These are phyloP conservation scores for Epizoanthus rinbou DNA, from an alignment of 92 coral and sea anemone species.

Conservation along the genomic window DNA sequence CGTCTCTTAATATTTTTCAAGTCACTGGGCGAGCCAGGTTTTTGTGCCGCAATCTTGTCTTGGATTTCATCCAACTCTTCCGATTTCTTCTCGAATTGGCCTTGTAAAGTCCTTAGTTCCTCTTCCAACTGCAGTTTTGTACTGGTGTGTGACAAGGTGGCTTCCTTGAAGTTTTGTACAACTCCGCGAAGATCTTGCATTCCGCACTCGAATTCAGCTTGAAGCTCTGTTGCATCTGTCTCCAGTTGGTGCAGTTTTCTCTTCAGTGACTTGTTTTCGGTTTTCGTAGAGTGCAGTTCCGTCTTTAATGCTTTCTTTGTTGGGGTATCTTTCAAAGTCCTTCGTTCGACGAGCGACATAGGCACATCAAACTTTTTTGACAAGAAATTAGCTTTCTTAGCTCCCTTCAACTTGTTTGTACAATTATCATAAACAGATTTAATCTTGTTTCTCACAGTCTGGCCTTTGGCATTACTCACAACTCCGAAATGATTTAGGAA, in stretches of 20 bases:
- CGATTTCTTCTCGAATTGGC: constrained; percentile 10
- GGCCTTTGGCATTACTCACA: not conserved
- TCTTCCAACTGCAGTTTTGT: not conserved
- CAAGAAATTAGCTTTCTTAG: constrained; percentile 15
- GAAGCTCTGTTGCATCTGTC: not conserved
- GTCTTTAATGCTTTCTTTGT: constrained; percentile 20
- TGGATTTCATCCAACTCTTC: constrained; percentile 10
- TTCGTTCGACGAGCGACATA: constrained; percentile 15
- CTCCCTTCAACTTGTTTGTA: not conserved
- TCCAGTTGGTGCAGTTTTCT: constrained; percentile 19
- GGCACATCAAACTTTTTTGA: constrained; percentile 23
- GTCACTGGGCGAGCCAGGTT: not conserved
- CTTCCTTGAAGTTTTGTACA: constrained; percentile 20
- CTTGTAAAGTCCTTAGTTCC: constrained; percentile 5
- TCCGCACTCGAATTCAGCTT: not conserved
- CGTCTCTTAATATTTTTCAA: constrained; percentile 10
- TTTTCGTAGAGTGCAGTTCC: constrained; percentile 2
- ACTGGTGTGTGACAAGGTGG: constrained; percentile 10
- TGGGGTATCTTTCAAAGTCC: constrained; percentile 8
- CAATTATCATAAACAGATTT: not conserved
- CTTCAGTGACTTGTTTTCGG: constrained; percentile 7
- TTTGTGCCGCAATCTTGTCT: not conserved
- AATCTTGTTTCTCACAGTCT: constrained; percentile 19
- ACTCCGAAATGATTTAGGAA: constrained; percentile 21
- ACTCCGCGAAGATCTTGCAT: constrained; percentile 21